Evolutionary conservation across 2,113 vertebrate species (phyloP).

Genomic region (Sylvia atricapilla): DNA sequence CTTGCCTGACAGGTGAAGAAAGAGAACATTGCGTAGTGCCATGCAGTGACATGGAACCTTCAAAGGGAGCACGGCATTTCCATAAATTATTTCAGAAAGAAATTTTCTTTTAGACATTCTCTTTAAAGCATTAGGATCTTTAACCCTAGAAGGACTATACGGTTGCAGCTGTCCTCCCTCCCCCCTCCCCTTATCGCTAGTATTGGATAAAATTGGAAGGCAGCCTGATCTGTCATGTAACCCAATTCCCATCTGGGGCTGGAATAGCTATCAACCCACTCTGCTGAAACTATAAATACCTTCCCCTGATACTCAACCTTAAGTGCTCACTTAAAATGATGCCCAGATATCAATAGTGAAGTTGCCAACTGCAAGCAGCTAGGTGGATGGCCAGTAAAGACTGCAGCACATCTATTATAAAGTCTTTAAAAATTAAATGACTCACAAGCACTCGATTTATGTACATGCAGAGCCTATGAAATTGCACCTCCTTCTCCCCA

Average conservation of each 20-base stretch:
- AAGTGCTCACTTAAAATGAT: constrained; percentile 65
- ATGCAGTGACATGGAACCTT: constrained; percentile 81
- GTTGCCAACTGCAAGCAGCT: constrained; percentile 16
- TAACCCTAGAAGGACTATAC: constrained; percentile 78
- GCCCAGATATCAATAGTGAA: constrained; percentile 50
- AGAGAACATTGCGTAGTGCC: constrained; percentile 78
- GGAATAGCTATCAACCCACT: constrained; percentile 56
- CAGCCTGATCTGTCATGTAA: constrained; percentile 34
- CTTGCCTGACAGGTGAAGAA: constrained; percentile 84
- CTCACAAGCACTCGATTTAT: neutral
- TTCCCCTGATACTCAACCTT: constrained; percentile 57
- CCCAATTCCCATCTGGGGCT: constrained; percentile 55
- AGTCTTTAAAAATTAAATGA: constrained; percentile 33
- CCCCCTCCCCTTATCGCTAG: constrained; percentile 19
- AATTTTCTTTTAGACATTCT: constrained; percentile 81
- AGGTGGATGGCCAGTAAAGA: constrained; percentile 32
- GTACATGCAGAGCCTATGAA: neutral
- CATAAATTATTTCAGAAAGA: constrained; percentile 83
- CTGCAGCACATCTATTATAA: neutral
- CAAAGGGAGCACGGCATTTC: constrained; percentile 80
- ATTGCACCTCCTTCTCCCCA: neutral
- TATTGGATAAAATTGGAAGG: constrained; percentile 22
- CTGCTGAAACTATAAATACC: constrained; percentile 56
- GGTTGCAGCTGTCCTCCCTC: constrained; percentile 36
- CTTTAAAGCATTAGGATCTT: constrained; percentile 77